phyloP scores from a whole-genome alignment of 2,113 vertebrate genomes.

The Archilochus colubris region DNA sequence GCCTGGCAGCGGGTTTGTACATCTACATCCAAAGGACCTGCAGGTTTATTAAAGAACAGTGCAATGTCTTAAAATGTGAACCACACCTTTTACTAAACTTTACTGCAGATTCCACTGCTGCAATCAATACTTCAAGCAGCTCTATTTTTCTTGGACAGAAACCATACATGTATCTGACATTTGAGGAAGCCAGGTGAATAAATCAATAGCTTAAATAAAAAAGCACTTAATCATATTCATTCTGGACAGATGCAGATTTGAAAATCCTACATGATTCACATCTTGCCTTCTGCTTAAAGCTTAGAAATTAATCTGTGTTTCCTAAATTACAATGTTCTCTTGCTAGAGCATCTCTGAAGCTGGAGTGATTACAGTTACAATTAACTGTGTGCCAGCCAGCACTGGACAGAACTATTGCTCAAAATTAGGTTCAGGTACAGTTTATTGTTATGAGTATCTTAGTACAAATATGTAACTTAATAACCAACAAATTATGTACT shows the following conservation, averaged over 20 bases:
- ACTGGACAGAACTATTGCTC: background rate
- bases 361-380: background rate
- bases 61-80: background rate
- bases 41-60: background rate
- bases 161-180: background rate
- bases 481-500: background rate
- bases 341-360: background rate
- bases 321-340: background rate
- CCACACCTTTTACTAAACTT: background rate
- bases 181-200: constrained; percentile 52
- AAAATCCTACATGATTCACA: background rate
- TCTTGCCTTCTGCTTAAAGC: background rate
- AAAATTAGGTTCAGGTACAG: background rate
- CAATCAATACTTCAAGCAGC: constrained; percentile 33
- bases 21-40: background rate
- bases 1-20: constrained; percentile 2
- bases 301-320: background rate
- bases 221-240: constrained; percentile 51
- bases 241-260: constrained; percentile 10
- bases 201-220: constrained; percentile 58
- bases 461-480: background rate
- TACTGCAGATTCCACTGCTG: constrained; percentile 7
- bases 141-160: constrained; percentile 55
- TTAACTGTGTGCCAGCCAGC: background rate
- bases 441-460: background rate